These are phyloP conservation scores for Columbina picui DNA, from an alignment of 2,113 vertebrate species.

Conservation along the genomic window DNA sequence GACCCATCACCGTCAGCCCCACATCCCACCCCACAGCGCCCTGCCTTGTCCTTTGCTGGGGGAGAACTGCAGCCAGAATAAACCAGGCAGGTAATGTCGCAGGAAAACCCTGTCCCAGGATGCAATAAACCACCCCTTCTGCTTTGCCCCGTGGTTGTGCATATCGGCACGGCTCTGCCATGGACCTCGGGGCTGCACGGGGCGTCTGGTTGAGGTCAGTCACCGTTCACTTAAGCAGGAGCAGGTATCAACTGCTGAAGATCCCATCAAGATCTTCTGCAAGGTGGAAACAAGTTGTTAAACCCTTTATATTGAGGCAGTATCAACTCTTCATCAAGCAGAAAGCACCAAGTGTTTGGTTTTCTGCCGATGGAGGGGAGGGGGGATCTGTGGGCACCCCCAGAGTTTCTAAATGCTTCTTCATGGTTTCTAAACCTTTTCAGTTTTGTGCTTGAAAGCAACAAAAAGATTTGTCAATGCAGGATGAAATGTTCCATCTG, in stretches of 20 bases:
- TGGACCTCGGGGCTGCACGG: not conserved
- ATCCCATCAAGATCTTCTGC: not conserved
- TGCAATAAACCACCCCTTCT: not conserved
- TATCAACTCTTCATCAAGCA: not conserved
- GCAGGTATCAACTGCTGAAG: not conserved
- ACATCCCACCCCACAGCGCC: not conserved
- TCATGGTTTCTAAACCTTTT: not conserved
- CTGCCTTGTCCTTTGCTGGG: not conserved
- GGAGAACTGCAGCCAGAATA: not conserved
- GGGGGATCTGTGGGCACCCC: not conserved
- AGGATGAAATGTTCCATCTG: not conserved
- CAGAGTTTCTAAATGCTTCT: not conserved
- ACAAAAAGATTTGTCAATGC: not conserved
- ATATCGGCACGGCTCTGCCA: rapidly evolving
- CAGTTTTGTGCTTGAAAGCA: not conserved
- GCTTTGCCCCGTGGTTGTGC: rapidly evolving
- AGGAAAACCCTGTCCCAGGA: not conserved
- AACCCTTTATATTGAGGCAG: not conserved
- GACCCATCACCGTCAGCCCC: not conserved
- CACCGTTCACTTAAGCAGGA: not conserved
- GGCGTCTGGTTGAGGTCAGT: not conserved
- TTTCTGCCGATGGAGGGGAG: not conserved
- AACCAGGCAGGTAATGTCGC: rapidly evolving
- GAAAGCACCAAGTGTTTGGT: not conserved
- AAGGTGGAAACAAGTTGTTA: not conserved